Conservation (phyloP, 2,888 invertebrate species). For the Siphlonurus alternatus region DNA sequence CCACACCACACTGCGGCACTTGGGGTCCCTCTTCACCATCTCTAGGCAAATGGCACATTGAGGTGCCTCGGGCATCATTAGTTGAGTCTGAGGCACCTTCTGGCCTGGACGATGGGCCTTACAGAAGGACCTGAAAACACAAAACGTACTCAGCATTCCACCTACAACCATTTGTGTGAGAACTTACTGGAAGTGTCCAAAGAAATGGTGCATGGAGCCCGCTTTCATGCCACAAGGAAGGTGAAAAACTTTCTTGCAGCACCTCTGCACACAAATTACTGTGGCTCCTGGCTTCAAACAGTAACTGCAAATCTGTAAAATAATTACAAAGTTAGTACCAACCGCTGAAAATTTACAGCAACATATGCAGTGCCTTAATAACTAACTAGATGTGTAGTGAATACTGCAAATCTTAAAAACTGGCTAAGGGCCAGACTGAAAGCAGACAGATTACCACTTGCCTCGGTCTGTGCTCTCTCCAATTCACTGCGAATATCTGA, state of each 20-base stretch:
- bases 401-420: no score
- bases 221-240: slow-evolving; percentile 51
- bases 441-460: no score
- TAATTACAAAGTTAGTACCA: no score
- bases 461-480: slow-evolving; percentile 1
- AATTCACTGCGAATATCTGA: slow-evolving; percentile 38
- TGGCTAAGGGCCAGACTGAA: no score
- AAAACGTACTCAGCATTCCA: not conserved
- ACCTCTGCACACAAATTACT: slow-evolving; percentile 45
- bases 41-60: slow-evolving; percentile 56
- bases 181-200: slow-evolving; percentile 35
- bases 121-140: slow-evolving; percentile 41
- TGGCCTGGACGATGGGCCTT: slow-evolving; percentile 38
- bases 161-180: not conserved
- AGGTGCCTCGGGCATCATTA: slow-evolving; percentile 19
- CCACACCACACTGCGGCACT: slow-evolving; percentile 35
- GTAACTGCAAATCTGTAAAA: slow-evolving; percentile 45
- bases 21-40: slow-evolving; percentile 28
- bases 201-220: slow-evolving; percentile 45
- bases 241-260: slow-evolving; percentile 55
- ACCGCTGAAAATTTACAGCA: no score
- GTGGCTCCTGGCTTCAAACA: slow-evolving; percentile 50
- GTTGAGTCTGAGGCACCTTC: slow-evolving; percentile 24
- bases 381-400: no score
- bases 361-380: no score